Evolutionary conservation across 2,888 invertebrate species (phyloP).

Genomic region (Cephalotes varians): DNA sequence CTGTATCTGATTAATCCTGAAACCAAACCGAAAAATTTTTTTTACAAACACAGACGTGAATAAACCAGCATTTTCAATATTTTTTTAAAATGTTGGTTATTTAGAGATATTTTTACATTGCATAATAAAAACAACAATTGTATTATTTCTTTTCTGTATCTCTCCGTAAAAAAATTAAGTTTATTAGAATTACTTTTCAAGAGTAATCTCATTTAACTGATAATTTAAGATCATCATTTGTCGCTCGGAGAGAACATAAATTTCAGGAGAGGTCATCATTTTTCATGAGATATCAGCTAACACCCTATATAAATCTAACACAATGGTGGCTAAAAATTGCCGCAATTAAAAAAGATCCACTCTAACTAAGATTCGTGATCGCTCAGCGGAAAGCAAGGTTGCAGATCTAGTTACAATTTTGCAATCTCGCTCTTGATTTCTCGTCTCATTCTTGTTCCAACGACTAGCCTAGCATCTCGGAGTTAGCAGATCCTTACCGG

Average conservation of each 20-base stretch:
- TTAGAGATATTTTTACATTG: background rate
- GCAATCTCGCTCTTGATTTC: constrained; percentile 70
- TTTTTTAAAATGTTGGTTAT: background rate
- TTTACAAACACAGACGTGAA: background rate
- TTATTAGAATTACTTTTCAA: constrained; percentile 15
- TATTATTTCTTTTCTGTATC: background rate
- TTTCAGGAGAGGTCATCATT: constrained; percentile 13
- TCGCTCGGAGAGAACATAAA: constrained; percentile 12
- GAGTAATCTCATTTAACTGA: background rate
- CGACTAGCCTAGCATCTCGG: background rate
- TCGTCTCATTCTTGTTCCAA: background rate
- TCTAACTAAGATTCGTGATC: constrained; percentile 8
- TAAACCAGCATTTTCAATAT: background rate
- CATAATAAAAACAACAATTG: background rate
- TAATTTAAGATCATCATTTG: background rate
- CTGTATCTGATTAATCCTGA: constrained; percentile 7
- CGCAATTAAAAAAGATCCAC: constrained; percentile 15
- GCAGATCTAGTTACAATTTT: constrained; percentile 25
- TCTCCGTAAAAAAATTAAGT: background rate
- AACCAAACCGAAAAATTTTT: constrained; percentile 5
- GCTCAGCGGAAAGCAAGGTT: background rate
- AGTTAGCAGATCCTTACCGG: constrained; percentile 1
- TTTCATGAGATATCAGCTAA: background rate
- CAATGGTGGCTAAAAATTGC: constrained; percentile 1
- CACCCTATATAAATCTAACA: background rate